Conservation (phyloP, 64 coral and sea anemone species). For the Catalaphyllia jardinei region DNA sequence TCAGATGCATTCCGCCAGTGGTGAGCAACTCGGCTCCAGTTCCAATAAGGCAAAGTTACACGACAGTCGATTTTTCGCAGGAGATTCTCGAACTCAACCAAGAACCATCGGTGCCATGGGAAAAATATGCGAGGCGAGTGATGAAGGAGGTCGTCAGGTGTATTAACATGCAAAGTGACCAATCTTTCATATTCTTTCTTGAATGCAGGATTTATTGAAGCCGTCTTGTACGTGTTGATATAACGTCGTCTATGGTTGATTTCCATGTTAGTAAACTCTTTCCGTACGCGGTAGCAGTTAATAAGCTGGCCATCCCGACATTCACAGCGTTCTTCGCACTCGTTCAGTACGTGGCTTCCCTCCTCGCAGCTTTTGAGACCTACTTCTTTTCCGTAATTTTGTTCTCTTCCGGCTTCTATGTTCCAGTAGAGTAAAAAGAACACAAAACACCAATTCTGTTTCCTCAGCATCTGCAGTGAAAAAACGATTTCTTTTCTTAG, state of each 20-base stretch:
- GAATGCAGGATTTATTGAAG: conserved; percentile 23
- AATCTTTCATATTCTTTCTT: conserved; percentile 54
- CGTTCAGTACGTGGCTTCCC: conserved; percentile 30
- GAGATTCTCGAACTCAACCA: conserved; percentile 87
- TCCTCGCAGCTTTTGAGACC: not conserved
- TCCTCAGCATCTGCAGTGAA: too few species aligned
- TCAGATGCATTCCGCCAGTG: conserved; percentile 42
- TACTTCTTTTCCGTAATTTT: not conserved
- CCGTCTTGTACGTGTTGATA: conserved; percentile 52
- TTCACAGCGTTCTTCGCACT: conserved; percentile 57
- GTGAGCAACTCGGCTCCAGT: conserved; percentile 77
- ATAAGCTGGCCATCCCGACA: conserved; percentile 39
- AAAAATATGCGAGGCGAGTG: conserved; percentile 70
- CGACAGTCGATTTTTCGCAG: conserved; percentile 85
- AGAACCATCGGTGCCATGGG: conserved; percentile 94
- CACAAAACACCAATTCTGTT: not conserved
- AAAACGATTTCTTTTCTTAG: too few species aligned
- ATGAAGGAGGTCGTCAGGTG: conserved; percentile 27
- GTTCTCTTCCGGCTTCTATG: not conserved
- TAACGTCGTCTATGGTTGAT: conserved; percentile 39
- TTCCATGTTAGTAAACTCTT: conserved; percentile 59
- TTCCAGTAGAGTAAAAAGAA: not conserved
- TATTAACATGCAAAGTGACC: conserved; percentile 29
- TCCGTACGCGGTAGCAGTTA: conserved; percentile 48
- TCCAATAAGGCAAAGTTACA: conserved; percentile 89